These are phyloP conservation scores for Arge pagana DNA, from an alignment of 2,888 invertebrate species.

Conservation along the genomic window DNA sequence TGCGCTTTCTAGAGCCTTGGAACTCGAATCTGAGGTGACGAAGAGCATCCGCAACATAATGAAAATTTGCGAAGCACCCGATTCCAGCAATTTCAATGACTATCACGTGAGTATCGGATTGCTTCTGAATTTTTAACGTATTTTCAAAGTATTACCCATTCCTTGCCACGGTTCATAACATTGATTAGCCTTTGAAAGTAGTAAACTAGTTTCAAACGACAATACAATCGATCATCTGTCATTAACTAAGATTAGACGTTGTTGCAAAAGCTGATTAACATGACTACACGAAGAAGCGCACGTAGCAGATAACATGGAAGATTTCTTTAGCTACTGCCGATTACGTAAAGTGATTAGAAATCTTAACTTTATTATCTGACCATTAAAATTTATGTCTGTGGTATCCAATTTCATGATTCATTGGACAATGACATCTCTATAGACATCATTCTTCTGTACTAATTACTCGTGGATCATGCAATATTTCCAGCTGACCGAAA, in stretches of 20 bases:
- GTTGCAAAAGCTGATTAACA: constrained; percentile 9
- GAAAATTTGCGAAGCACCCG: constrained; percentile 67
- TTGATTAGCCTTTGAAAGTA: neutral
- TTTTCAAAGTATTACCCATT: too few species aligned
- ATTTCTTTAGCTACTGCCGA: neutral
- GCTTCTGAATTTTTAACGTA: neutral
- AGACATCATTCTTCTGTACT: too few species aligned
- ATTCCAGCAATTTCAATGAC: constrained; percentile 66
- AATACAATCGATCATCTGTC: neutral
- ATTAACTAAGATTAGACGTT: neutral
- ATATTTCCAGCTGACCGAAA: too few species aligned
- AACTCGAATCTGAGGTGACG: constrained; percentile 79
- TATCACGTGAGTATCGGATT: constrained; percentile 73
- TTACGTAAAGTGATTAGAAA: neutral
- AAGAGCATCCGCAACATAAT: constrained; percentile 74
- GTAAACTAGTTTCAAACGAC: neutral
- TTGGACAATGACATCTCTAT: too few species aligned
- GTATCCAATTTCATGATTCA: too few species aligned
- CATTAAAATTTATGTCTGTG: too few species aligned
- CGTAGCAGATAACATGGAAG: constrained; percentile 10
- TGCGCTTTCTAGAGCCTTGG: constrained; percentile 77
- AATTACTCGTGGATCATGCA: too few species aligned
- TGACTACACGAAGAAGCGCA: constrained; percentile 3
- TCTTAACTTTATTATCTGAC: too few species aligned
- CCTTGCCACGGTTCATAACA: too few species aligned